A percentile compares a stretch with the other conserved stretches of the same genome.
Conservation (phyloP, 1,140 invertebrate species). For the Magallana angulata region DNA sequence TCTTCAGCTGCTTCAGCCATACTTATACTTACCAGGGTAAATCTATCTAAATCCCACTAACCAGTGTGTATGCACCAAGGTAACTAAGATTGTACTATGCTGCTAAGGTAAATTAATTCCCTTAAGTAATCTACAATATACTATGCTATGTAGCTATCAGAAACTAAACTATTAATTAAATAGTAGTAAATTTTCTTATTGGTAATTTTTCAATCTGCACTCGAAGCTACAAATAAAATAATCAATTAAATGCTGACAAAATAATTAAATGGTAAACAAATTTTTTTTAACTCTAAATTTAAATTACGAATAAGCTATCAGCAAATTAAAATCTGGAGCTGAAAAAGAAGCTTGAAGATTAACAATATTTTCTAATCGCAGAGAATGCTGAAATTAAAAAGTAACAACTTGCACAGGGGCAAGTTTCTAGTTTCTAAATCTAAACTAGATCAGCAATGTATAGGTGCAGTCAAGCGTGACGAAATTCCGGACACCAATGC, state of each 20-base stretch:
- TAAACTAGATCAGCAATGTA: background rate
- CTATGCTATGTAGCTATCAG: background rate
- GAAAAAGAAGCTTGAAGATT: background rate
- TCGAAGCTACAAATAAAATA: background rate
- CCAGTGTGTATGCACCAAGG: too few relatives aligned
- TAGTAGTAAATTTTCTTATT: background rate
- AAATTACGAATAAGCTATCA: background rate
- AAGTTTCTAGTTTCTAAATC: background rate
- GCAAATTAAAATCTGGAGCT: background rate
- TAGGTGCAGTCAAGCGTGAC: constrained; percentile 1
- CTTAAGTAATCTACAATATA: background rate
- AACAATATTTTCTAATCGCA: background rate
- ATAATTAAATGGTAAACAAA: background rate
- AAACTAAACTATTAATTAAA: background rate
- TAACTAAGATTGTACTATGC: background rate
- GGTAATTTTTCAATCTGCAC: background rate
- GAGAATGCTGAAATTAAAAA: background rate
- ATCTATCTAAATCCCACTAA: background rate
- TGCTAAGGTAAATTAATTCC: background rate
- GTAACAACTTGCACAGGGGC: background rate
- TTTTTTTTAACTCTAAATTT: background rate
- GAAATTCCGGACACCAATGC: background rate
- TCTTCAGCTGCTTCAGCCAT: background rate
- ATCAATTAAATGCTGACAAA: background rate
- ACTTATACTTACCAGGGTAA: background rate